Conservation (phyloP, 2,888 invertebrate genomes). For the Drosophila prolongata region DNA sequence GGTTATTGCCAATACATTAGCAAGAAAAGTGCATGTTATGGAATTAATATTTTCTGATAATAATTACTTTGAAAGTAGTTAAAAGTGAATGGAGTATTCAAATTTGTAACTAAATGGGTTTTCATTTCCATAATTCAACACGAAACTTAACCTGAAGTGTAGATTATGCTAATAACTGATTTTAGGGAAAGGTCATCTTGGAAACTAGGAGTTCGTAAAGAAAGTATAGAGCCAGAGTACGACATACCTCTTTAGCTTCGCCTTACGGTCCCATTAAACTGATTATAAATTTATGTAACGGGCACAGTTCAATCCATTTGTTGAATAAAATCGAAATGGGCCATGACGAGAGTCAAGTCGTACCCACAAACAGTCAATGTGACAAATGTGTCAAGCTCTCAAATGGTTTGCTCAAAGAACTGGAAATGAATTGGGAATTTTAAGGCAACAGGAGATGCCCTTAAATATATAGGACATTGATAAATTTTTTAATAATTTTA, state of each 20-base stretch:
- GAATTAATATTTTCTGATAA: too few relatives aligned
- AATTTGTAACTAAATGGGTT: not conserved
- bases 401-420: constrained; percentile 39
- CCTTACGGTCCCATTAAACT: constrained; percentile 19
- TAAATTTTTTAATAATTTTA: too few relatives aligned
- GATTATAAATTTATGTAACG: constrained; percentile 62
- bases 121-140: not conserved
- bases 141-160: not conserved
- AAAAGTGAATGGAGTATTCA: not conserved
- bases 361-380: constrained; percentile 10
- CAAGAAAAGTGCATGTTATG: too few relatives aligned
- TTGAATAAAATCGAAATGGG: constrained; percentile 49
- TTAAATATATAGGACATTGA: not conserved
- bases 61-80: not conserved
- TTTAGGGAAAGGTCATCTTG: constrained; percentile 21
- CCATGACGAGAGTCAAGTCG: constrained; percentile 35
- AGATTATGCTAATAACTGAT: not conserved
- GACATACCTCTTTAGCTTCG: constrained; percentile 1
- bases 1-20: too few relatives aligned
- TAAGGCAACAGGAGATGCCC: constrained; percentile 16
- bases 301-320: constrained; percentile 51
- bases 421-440: constrained; percentile 16
- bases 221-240: constrained; percentile 7
- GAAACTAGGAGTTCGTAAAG: not conserved
- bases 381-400: constrained; percentile 40